These are phyloP conservation scores for Aptenodytes forsteri DNA, from an alignment of 2,113 vertebrate genomes.

Conservation along the genomic window DNA sequence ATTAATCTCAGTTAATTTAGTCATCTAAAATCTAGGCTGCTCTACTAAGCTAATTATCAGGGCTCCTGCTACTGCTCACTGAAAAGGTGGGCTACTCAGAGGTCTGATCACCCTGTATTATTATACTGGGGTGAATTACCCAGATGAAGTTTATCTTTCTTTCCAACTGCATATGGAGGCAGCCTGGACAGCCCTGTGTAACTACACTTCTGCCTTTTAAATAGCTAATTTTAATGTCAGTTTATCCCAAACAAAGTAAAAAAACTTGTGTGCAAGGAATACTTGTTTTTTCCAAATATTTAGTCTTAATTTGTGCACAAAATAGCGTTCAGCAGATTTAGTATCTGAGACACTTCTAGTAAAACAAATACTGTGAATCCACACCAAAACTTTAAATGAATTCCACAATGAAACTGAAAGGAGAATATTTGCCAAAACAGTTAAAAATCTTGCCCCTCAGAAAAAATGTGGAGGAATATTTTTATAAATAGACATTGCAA, in stretches of 20 bases:
- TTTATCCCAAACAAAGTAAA: background rate
- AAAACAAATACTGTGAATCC: background rate
- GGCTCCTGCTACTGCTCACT: background rate
- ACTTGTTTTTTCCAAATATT: background rate
- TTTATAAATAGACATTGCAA: background rate
- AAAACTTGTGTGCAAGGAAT: background rate
- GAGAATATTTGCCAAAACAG: background rate
- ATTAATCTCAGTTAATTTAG: background rate
- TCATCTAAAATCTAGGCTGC: background rate
- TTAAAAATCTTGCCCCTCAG: background rate
- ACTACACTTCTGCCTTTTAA: background rate
- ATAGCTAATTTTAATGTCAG: background rate
- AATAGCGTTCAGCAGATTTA: background rate
- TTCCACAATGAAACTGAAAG: background rate
- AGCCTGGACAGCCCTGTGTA: background rate
- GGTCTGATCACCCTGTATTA: background rate
- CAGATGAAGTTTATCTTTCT: background rate
- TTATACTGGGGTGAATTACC: background rate
- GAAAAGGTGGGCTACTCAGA: background rate
- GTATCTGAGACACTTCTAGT: background rate
- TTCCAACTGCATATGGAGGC: background rate
- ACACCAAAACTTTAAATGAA: background rate
- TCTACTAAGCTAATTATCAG: background rate
- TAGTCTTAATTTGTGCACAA: background rate
- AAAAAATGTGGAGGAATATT: background rate